These are phyloP conservation scores for Trilocha varians DNA, from an alignment of 2,888 invertebrate species.

Conservation along the genomic window DNA sequence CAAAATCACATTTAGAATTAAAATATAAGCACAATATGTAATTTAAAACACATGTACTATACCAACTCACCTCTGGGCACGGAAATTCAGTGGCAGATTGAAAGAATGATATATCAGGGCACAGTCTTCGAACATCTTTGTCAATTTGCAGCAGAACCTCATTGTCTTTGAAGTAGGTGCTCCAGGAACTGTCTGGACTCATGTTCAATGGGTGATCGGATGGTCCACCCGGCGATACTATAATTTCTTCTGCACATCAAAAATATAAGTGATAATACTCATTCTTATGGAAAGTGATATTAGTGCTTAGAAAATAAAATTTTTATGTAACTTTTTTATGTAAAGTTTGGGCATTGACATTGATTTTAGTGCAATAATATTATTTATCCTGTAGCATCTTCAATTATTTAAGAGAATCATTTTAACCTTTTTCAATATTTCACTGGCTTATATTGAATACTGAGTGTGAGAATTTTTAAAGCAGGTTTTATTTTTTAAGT, in stretches of 20 bases:
- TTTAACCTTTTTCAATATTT: too few relatives aligned
- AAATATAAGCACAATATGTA: too few relatives aligned
- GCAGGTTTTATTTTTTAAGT: too few relatives aligned
- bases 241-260: constrained; percentile 88
- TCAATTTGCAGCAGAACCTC: constrained; percentile 98
- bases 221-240: constrained; percentile 85
- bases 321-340: too few relatives aligned
- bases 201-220: constrained; percentile 94
- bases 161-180: constrained; percentile 96
- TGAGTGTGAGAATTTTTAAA: too few relatives aligned
- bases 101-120: constrained; percentile 98
- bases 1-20: too few relatives aligned
- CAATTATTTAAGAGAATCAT: too few relatives aligned
- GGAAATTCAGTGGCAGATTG: constrained; percentile 94
- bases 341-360: too few relatives aligned
- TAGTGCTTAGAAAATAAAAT: too few relatives aligned
- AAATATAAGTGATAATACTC: constrained; percentile 2
- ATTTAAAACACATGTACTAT: background rate
- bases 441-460: too few relatives aligned
- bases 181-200: constrained; percentile 97
- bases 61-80: constrained; percentile 75
- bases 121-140: constrained; percentile 94
- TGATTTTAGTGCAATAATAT: too few relatives aligned
- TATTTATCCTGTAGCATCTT: too few relatives aligned
- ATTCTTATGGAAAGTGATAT: background rate